Percentiles rank a stretch among this genome's conserved stretches.
Conservation (phyloP, 2,888 invertebrate genomes). For the Entomobrya proxima region DNA sequence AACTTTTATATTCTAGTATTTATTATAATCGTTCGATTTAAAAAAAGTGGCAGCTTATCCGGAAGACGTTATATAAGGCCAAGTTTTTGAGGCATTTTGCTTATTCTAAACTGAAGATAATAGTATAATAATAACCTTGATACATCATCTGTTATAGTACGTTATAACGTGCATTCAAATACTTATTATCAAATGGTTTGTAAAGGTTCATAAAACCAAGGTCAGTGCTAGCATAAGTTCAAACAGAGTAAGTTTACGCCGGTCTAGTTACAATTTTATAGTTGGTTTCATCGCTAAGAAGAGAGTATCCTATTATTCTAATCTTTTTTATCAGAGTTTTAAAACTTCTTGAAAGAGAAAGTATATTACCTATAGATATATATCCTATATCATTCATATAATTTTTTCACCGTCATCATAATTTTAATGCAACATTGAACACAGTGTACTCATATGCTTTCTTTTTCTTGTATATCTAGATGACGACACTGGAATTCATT, state of each 20-base stretch:
- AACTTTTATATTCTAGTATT: too few species aligned
- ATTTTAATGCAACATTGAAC: conserved; percentile 57
- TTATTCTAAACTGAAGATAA: too few species aligned
- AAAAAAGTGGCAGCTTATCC: too few species aligned
- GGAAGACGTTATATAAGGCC: too few species aligned
- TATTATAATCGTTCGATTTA: too few species aligned
- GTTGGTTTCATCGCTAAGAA: conserved; percentile 5
- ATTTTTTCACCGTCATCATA: conserved; percentile 27
- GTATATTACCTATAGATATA: background rate
- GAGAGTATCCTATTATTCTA: background rate
- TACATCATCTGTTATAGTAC: too few species aligned
- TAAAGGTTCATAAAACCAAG: conserved; percentile 46
- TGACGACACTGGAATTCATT: conserved; percentile 73
- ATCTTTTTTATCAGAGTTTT: background rate
- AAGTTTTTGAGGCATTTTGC: too few species aligned
- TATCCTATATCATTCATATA: background rate
- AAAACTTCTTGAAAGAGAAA: background rate
- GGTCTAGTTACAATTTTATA: conserved; percentile 51
- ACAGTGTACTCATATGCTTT: conserved; percentile 66
- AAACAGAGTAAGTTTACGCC: conserved; percentile 56
- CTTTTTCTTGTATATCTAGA: conserved; percentile 74
- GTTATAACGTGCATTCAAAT: too few species aligned
- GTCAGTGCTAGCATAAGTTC: conserved; percentile 67
- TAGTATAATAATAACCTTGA: too few species aligned
- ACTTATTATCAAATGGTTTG: conserved; percentile 5